Evolutionary conservation across 2,113 vertebrate species (phyloP), one percentile per base, ranked within the genome.

Genomic region (Elaphurus davidianus): DNA sequence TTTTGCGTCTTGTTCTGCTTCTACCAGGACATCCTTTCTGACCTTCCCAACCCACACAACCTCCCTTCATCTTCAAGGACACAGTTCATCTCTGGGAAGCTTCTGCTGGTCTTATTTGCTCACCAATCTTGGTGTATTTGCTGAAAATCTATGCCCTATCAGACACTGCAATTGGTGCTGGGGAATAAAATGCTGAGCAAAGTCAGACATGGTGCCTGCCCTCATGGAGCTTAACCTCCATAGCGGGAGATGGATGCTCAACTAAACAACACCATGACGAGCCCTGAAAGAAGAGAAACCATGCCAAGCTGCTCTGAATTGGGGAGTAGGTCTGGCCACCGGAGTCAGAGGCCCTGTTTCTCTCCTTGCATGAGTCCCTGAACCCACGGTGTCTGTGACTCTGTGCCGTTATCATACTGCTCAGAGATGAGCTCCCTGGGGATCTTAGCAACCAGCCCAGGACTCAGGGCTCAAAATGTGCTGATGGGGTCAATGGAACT

Each of bases 261-360:
- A 47, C 40, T 25, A 15, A 71, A 74, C 2, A 30, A 83, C 25
- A 1, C 5, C 1, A 0, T 0, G 12, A 23, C 0, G 6, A n/a
- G 16, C 47, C 45, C 28, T 4, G 45, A 2, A 25, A 1, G 23
- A 54, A 16, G 40, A 47, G 52, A 10, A 27, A 9, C 2, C 1
- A 1, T 3, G 45, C n/a, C 17, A 45, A 1, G 47, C 30, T 0
- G 36, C 21, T 7, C 28, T 5, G 0, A 0, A 1, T 2, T 0
- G 5, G 8, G 10, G 6, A 28, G 23, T 6, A 36, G 36, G 14
- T 16, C 45, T 12, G 30, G 4, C 27, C 13, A 1, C 9, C 2
- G 25, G 30, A 23, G 15, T 40, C 27, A 0, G 21, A 64, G 60
- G 9, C 12, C 4, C 23, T 3, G 1, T 11, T 47, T 54, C 19